These are phyloP conservation scores for Uropsilus gracilis DNA, from an alignment of 2,113 vertebrate species.

Conservation along the genomic window DNA sequence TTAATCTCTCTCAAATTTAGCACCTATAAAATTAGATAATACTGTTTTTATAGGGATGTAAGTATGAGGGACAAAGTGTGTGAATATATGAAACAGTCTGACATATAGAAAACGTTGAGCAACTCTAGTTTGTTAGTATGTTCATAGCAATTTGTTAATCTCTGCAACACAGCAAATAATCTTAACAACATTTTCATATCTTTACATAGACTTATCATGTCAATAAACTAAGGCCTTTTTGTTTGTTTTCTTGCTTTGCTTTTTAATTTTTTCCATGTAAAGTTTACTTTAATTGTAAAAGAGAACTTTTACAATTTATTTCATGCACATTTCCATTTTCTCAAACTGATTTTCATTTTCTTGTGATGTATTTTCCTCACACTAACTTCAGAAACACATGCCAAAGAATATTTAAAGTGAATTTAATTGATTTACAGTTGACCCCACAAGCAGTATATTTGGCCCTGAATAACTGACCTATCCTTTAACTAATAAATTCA, in stretches of 20 bases:
- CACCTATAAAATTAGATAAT: conserved; percentile 16
- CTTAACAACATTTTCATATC: neutral
- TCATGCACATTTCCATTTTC: neutral
- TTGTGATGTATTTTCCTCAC: neutral
- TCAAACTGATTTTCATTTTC: neutral
- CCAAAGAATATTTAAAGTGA: conserved; percentile 35
- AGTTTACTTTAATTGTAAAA: neutral
- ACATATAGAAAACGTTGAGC: neutral
- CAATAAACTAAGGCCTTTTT: neutral
- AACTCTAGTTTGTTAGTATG: neutral
- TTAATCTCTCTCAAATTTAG: neutral
- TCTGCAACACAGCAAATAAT: conserved; percentile 4
- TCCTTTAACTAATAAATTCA: conserved; percentile 55
- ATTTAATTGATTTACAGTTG: conserved; percentile 48
- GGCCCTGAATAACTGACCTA: conserved; percentile 15
- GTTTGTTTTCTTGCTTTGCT: neutral
- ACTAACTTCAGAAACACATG: conserved; percentile 11
- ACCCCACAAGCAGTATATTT: conserved; percentile 45
- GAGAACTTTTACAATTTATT: neutral
- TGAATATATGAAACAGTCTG: neutral
- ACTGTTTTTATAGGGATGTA: neutral
- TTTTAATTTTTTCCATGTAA: neutral
- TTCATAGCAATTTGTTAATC: neutral
- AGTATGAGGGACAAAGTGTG: neutral
- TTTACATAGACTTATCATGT: neutral